Evolutionary conservation across 2,888 invertebrate species (phyloP).

Genomic region (Eubasilissa splendida): DNA sequence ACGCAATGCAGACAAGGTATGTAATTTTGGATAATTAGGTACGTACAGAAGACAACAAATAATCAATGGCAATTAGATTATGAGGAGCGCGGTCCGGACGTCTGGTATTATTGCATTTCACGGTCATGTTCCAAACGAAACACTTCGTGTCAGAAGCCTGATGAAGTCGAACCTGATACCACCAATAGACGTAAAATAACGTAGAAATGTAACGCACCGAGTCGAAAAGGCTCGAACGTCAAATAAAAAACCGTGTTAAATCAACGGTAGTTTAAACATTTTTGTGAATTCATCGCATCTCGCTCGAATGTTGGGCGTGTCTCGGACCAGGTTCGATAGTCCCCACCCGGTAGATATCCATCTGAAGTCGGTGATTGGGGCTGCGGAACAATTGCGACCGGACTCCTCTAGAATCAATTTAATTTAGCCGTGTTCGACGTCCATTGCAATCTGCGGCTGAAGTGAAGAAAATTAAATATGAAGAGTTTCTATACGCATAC

Average conservation of each 20-base stretch:
- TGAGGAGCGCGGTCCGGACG: constrained; percentile 25
- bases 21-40: constrained; percentile 1
- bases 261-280: background rate
- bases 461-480: too few relatives aligned
- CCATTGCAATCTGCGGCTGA: background rate
- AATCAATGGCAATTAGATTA: constrained; percentile 31
- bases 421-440: constrained; percentile 17
- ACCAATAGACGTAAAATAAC: background rate
- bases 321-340: constrained; percentile 5
- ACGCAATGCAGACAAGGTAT: background rate
- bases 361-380: constrained; percentile 36
- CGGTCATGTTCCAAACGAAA: constrained; percentile 53
- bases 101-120: constrained; percentile 48
- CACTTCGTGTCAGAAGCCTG: constrained; percentile 46
- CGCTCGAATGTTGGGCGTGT: background rate
- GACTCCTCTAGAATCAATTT: constrained; percentile 29
- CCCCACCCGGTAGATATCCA: constrained; percentile 33
- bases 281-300: background rate
- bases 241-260: background rate
- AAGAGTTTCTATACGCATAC: too few relatives aligned
- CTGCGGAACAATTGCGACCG: constrained; percentile 33
- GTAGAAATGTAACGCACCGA: background rate
- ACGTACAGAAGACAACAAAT: constrained; percentile 16
- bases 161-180: constrained; percentile 10
- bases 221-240: background rate